phyloP scores from a whole-genome alignment of 2,113 vertebrate genomes.

The Festucalex cinctus region DNA sequence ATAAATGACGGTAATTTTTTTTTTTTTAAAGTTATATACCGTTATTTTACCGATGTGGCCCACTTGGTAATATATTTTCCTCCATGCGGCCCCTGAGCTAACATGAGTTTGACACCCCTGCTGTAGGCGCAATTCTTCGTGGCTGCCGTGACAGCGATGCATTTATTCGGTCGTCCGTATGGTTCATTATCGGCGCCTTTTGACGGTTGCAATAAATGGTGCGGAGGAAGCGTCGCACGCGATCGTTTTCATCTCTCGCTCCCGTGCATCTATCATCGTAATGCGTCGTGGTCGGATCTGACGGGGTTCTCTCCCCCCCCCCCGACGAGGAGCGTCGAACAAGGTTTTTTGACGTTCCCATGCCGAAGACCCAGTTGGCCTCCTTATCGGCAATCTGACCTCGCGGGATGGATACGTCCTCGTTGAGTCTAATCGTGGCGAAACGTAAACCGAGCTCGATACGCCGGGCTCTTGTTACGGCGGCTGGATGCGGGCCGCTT shows the following conservation, averaged over 20 bases:
- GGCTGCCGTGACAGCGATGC: slow-evolving; percentile 14
- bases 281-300: slow-evolving; percentile 17
- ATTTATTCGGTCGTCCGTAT: slow-evolving; percentile 23
- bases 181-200: slow-evolving; percentile 29
- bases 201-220: slow-evolving; percentile 33
- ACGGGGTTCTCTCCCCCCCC: slow-evolving; percentile 5
- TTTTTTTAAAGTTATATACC: too few species aligned
- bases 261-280: slow-evolving; percentile 37
- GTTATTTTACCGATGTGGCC: too few species aligned
- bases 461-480: slow-evolving; percentile 50
- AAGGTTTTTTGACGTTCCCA: slow-evolving; percentile 52
- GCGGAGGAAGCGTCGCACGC: slow-evolving; percentile 26
- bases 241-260: slow-evolving; percentile 21
- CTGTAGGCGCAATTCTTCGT: slow-evolving; percentile 10
- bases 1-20: too few species aligned
- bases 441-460: slow-evolving; percentile 63
- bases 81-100: too few species aligned
- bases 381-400: slow-evolving; percentile 65
- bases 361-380: slow-evolving; percentile 28
- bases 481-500: slow-evolving; percentile 47
- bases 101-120: too few species aligned
- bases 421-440: slow-evolving; percentile 61
- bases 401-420: slow-evolving; percentile 60
- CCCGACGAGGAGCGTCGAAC: slow-evolving; percentile 4
- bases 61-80: too few species aligned